Evolutionary conservation across 2,797 vertebrate genomes (phyloP).

Genomic region (Pantherophis alleghaniensis): DNA sequence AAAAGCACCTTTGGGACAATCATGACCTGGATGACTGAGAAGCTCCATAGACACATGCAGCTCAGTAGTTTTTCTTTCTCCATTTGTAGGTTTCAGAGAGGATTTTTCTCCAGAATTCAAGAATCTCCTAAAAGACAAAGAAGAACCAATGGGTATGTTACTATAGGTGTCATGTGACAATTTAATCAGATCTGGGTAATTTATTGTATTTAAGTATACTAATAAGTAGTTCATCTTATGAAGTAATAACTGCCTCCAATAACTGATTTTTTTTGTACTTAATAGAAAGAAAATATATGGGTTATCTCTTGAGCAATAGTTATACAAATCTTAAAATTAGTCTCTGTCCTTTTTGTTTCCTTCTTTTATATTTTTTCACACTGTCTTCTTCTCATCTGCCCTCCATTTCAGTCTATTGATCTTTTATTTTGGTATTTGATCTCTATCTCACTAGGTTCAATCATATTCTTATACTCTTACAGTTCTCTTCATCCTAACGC

Average conservation of each 20-base stretch:
- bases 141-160: not conserved
- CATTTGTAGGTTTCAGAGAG: not conserved
- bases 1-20: not conserved
- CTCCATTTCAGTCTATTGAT: not conserved
- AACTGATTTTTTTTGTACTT: not conserved
- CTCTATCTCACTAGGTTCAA: not conserved
- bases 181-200: not conserved
- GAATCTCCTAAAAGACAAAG: constrained; percentile 8
- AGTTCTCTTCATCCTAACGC: not conserved
- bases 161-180: not conserved
- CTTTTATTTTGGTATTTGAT: not conserved
- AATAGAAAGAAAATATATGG: not conserved
- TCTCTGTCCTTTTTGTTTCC: not conserved
- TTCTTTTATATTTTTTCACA: not conserved
- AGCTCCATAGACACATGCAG: not conserved
- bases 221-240: not conserved
- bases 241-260: not conserved
- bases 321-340: not conserved
- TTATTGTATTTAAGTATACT: not conserved
- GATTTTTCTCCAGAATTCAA: not conserved
- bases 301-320: not conserved
- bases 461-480: not conserved
- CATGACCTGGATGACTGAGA: not conserved
- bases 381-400: not conserved
- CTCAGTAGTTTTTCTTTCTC: not conserved